Evolutionary conservation across 2,797 vertebrate species (phyloP), one percentile per base, ranked within the genome.

Genomic region (Emydoidea blandingii): DNA sequence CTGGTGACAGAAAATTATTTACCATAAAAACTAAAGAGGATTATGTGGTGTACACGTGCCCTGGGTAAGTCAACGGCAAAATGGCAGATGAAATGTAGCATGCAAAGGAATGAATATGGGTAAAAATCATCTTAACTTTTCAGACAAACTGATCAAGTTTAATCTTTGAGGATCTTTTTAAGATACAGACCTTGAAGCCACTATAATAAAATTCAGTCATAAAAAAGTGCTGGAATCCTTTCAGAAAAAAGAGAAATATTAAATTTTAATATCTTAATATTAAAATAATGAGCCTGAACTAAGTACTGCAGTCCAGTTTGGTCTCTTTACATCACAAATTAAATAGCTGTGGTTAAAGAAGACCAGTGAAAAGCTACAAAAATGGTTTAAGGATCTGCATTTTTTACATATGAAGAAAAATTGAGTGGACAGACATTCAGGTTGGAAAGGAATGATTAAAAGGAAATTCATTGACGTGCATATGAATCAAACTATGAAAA

Each of bases 221-320:
- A n/a, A 86, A 27, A 65, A 83, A 87, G 12, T 76, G 12, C 72
- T 76, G 25, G 41, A 12, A 76, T 27, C 12, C 27, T 29, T 47
- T 47, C 41, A 76, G 41, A 76, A 47, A 44, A 76, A 47, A 25
- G 44, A 68, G 16, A 65, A 65, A 65, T n/a, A 65, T 65, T 65
- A 65, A 59, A 59, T 59, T 6, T 59, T 37, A n/a, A 50, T 84
- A 34, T 86, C 92, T 65, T 82, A 52, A 87, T 87, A 78, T 12
- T 57, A 65, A 93, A 89, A 19, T 50, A 57, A 12, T 79, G 68
- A 88, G 53, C 49, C 85, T 79, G 6, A 90, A 65, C 79, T 89
- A 89, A 90, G 23, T n/a, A 59, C 31, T 25, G 47, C 50, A 65
- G 41, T 80, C 94, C n/a, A 91, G 78, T 87, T 89, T 85, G 23